Evolutionary conservation across 2,797 vertebrate species (phyloP), one percentile per base, ranked within the genome.

Genomic region (Percopsis omiscomaycus): DNA sequence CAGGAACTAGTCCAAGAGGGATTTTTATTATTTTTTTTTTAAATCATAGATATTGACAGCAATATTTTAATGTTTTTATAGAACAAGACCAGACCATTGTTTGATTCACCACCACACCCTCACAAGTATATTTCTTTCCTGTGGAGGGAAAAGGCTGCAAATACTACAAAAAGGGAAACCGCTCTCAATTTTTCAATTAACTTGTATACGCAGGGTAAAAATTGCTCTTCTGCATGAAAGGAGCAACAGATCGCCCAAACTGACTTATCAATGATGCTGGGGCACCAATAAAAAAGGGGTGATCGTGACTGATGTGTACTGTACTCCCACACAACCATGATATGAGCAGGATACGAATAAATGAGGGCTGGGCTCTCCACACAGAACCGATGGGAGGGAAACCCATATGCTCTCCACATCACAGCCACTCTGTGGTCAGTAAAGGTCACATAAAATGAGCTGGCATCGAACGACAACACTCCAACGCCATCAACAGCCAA

Each of bases 381-480:
- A 50, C 56, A 28, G 28, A 44, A 55, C 53, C 42, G 62, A 73
- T 50, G 50, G 64, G 69, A 69, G 14, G 42, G 22, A 11, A 52
- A 30, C 67, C 50, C 55, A 59, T 65, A 68, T 64, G 44, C 45
- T 68, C 15, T 14, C 37, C 46, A 59, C 66, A 42, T 63, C 11
- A 28, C 8, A 60, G 61, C 53, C 55, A 50, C 75, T 63, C 3
- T 5, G 22, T 22, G 76, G 75, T 78, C 70, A 66, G 29, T 4
- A 48, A 70, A 79, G 66, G 73, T 75, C 69, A 66, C 3, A 8
- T 30, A 45, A 69, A 64, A 71, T 62, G 58, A 74, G 73, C 62
- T 63, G 67, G 67, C 67, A 69, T 59, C n/a, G 13, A 29, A 62
- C 46, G 14, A 57, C 48, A 37, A 10, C 49, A 51, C 59, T 22